These are phyloP conservation scores for Gordius sp. DNA, from an alignment of 2,888 invertebrate genomes.

Conservation along the genomic window DNA sequence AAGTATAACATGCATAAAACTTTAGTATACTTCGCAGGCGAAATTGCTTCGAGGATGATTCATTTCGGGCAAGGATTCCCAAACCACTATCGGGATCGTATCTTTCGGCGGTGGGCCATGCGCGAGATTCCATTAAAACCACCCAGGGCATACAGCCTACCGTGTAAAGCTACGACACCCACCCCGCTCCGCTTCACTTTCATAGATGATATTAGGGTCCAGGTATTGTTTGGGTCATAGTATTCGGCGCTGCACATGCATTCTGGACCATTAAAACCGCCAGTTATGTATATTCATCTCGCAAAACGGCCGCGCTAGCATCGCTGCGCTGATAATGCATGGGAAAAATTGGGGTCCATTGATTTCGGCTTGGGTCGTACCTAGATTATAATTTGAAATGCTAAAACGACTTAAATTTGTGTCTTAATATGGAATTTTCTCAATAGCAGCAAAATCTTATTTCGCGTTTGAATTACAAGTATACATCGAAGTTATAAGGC, in stretches of 20 bases:
- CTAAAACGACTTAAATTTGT: too few relatives aligned
- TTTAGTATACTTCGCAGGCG: conserved; percentile 43
- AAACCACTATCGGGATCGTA: conserved; percentile 43
- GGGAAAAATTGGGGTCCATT: conserved; percentile 48
- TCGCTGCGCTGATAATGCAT: conserved; percentile 51
- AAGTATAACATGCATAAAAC: too few relatives aligned
- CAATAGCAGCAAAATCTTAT: too few relatives aligned
- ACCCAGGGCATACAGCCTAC: conserved; percentile 47
- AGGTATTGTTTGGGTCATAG: conserved; percentile 44
- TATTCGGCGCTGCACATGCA: conserved; percentile 47
- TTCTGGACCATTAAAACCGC: conserved; percentile 52
- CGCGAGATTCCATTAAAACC: conserved; percentile 49
- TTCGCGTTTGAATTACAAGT: too few relatives aligned
- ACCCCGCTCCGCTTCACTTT: conserved; percentile 47
- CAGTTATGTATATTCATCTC: too few relatives aligned
- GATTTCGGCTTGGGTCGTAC: conserved; percentile 37
- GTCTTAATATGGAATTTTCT: too few relatives aligned
- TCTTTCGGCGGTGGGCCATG: conserved; percentile 36
- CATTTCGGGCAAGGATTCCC: conserved; percentile 47
- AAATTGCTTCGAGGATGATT: conserved; percentile 51
- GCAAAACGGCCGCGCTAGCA: conserved; percentile 45
- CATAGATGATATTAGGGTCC: conserved; percentile 46
- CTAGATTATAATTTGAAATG: too few relatives aligned
- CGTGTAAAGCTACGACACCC: conserved; percentile 41
- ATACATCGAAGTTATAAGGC: too few relatives aligned